These are phyloP conservation scores for Tetragonisca angustula DNA, from an alignment of 2,888 invertebrate genomes.

Conservation along the genomic window DNA sequence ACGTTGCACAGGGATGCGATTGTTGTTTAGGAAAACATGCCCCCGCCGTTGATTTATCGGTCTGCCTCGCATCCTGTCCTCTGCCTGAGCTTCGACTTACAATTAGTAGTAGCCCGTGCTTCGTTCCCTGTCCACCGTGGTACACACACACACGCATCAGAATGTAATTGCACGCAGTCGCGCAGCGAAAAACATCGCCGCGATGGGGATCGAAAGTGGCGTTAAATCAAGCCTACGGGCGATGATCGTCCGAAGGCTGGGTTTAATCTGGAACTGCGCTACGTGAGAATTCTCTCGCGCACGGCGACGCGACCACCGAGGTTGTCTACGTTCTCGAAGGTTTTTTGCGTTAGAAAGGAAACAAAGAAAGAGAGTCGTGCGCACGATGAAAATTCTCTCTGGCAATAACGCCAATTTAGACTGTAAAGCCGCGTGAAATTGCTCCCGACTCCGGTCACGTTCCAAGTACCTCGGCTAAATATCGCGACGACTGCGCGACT, in stretches of 20 bases:
- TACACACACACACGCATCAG: not conserved
- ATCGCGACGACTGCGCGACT: not conserved
- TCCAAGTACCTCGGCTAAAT: not conserved
- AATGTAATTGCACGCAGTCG: slow-evolving; percentile 7
- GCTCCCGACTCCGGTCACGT: not conserved
- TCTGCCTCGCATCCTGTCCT: not conserved
- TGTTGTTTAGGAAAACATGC: slow-evolving; percentile 36
- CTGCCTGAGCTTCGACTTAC: not conserved
- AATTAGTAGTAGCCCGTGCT: slow-evolving; percentile 4
- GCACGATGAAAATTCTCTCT: not conserved
- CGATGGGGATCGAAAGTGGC: slow-evolving; percentile 7
- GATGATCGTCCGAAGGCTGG: not conserved
- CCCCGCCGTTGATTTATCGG: slow-evolving; percentile 37
- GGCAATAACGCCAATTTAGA: not conserved
- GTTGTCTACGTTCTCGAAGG: too few relatives aligned
- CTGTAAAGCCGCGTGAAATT: not conserved
- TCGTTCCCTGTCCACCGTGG: slow-evolving; percentile 3
- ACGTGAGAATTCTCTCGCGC: not conserved
- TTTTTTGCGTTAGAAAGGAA: too few relatives aligned
- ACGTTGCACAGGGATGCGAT: slow-evolving; percentile 30
- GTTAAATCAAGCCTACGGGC: not conserved
- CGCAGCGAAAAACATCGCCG: not conserved
- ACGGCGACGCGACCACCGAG: not conserved
- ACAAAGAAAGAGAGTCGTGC: not conserved
- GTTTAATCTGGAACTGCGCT: not conserved